A percentile compares a stretch with the other conserved stretches of the same genome.
Conservation (phyloP, 2,797 vertebrate genomes). For the Takifugu rubripes region DNA sequence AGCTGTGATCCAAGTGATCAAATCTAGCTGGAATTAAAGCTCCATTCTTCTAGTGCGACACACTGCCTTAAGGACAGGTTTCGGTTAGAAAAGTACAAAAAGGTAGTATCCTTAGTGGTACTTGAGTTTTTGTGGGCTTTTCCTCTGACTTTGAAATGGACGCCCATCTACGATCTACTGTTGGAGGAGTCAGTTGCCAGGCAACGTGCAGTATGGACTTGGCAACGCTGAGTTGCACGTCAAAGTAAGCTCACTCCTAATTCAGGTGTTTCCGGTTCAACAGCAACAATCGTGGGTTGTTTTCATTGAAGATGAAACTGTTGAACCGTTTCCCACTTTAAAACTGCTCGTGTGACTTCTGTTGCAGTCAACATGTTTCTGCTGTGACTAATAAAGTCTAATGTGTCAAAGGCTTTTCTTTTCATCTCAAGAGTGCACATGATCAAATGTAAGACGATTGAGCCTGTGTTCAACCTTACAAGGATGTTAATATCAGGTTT, state of each 20-base stretch:
- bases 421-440: not conserved
- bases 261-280: too few species aligned
- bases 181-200: too few species aligned
- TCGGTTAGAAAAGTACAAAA: slow-evolving; percentile 39
- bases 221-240: not conserved
- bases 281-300: not conserved
- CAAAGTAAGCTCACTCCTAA: not conserved
- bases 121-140: too few species aligned
- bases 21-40: slow-evolving; percentile 51
- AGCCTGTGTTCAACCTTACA: not conserved
- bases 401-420: not conserved
- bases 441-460: not conserved
- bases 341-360: slow-evolving; percentile 20
- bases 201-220: too few species aligned
- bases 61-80: slow-evolving; percentile 65
- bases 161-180: too few species aligned
- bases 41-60: slow-evolving; percentile 15
- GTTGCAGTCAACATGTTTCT: slow-evolving; percentile 32
- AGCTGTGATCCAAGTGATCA: slow-evolving; percentile 37
- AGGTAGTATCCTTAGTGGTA: not conserved
- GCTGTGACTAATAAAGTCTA: slow-evolving; percentile 52
- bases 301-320: not conserved
- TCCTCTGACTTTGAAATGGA: too few species aligned
- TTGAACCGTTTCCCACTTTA: not conserved
- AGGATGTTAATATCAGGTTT: not conserved